phyloP scores from a whole-genome alignment of 1,140 invertebrate genomes.

The Sipha flava region DNA sequence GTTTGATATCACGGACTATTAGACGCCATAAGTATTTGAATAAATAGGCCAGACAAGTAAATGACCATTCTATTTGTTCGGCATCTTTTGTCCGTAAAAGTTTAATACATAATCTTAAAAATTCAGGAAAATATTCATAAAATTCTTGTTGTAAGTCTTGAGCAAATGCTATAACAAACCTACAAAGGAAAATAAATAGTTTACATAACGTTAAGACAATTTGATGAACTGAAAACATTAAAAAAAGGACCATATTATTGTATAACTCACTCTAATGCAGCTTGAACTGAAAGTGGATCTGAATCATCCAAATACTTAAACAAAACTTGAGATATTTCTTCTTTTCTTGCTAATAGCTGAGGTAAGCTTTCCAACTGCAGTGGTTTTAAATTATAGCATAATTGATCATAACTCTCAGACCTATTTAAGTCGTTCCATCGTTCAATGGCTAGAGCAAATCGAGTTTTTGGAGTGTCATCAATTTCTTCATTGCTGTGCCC shows the following conservation, averaged over 20 bases:
- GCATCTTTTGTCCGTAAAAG: conserved; percentile 67
- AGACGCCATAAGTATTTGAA: conserved; percentile 80
- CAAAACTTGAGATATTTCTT: neutral
- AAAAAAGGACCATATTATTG: neutral
- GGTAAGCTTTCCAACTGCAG: conserved; percentile 52
- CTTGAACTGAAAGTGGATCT: conserved; percentile 18
- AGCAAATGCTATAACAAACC: conserved; percentile 71
- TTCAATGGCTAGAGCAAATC: conserved; percentile 68
- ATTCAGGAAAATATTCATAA: conserved; percentile 66
- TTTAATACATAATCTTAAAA: conserved; percentile 51
- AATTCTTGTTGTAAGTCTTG: conserved; percentile 75
- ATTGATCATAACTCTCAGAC: conserved; percentile 67
- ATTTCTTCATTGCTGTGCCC: conserved; percentile 59
- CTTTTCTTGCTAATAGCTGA: conserved; percentile 17
- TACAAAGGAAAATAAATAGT: conserved; percentile 48
- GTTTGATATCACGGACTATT: conserved; percentile 67
- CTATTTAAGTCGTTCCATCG: conserved; percentile 83
- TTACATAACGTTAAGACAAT: conserved; percentile 48
- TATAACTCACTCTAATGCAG: conserved; percentile 65
- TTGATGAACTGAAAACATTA: neutral
- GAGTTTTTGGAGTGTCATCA: conserved; percentile 59
- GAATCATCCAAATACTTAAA: conserved; percentile 9
- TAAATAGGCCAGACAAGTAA: conserved; percentile 74
- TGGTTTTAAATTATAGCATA: conserved; percentile 61
- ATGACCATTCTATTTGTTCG: conserved; percentile 72